phyloP scores from a whole-genome alignment of 2,797 vertebrate species.

The Mormyrops boulengeri region DNA sequence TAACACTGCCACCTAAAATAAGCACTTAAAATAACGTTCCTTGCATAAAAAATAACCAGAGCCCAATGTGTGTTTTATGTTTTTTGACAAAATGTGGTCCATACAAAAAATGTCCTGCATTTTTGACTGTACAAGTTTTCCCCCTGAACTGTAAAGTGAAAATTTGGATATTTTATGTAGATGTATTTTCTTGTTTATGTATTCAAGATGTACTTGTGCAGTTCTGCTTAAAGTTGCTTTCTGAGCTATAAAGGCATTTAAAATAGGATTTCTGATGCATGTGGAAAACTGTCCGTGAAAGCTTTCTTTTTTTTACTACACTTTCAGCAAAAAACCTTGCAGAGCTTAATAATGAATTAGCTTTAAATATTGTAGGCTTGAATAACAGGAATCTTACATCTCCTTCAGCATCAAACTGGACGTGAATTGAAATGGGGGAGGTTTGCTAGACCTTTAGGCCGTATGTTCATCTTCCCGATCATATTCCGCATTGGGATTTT shows the following conservation, averaged over 20 bases:
- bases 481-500: slow-evolving; percentile 52
- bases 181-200: slow-evolving; percentile 35
- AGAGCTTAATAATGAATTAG: background rate
- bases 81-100: background rate
- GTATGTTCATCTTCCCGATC: slow-evolving; percentile 8
- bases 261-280: slow-evolving; percentile 32
- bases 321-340: slow-evolving; percentile 30
- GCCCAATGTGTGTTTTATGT: background rate
- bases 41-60: background rate
- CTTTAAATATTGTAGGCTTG: background rate
- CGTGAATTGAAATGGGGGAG: slow-evolving; percentile 38
- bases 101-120: background rate
- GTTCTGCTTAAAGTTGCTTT: slow-evolving; percentile 52
- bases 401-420: background rate
- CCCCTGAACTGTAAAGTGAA: slow-evolving; percentile 3
- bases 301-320: slow-evolving; percentile 31
- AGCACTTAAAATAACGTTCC: background rate
- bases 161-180: slow-evolving; percentile 13
- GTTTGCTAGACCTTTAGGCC: background rate
- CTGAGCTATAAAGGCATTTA: slow-evolving; percentile 49
- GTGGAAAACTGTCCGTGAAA: slow-evolving; percentile 6
- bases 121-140: background rate
- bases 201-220: slow-evolving; percentile 40
- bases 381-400: background rate
- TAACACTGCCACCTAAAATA: background rate